phyloP scores from a whole-genome alignment of 2,113 vertebrate genomes.

The Ursus arctos region DNA sequence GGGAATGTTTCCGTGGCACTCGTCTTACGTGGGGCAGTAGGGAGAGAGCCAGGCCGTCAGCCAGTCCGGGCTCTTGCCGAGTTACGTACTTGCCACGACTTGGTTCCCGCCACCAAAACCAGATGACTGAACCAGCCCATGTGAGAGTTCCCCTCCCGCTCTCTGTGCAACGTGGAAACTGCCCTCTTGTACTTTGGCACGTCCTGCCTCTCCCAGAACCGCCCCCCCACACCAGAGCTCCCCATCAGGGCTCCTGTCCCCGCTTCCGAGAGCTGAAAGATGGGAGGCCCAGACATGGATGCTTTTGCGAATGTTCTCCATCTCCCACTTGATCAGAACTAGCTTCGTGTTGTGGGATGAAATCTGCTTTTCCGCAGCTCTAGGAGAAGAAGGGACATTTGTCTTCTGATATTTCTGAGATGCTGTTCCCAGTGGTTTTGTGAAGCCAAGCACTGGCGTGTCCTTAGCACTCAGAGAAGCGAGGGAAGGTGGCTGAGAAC shows the following conservation, averaged over 20 bases:
- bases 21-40: background rate
- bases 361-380: constrained; percentile 29
- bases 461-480: background rate
- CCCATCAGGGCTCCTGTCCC: background rate
- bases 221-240: background rate
- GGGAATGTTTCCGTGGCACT: background rate
- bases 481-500: background rate
- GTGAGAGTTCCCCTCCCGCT: background rate
- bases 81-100: background rate
- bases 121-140: background rate
- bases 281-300: background rate
- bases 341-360: background rate
- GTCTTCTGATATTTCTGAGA: background rate
- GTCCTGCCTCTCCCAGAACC: background rate
- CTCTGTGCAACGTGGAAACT: background rate
- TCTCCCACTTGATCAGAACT: constrained; percentile 2
- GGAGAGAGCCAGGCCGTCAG: background rate
- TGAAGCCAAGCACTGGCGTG: background rate
- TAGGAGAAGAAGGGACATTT: background rate
- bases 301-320: background rate
- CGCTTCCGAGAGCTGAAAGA: background rate
- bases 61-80: background rate
- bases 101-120: background rate
- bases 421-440: background rate
- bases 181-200: background rate